Evolutionary conservation across 2,888 invertebrate species (phyloP).

Genomic region (Pandemis cinnamomeana): DNA sequence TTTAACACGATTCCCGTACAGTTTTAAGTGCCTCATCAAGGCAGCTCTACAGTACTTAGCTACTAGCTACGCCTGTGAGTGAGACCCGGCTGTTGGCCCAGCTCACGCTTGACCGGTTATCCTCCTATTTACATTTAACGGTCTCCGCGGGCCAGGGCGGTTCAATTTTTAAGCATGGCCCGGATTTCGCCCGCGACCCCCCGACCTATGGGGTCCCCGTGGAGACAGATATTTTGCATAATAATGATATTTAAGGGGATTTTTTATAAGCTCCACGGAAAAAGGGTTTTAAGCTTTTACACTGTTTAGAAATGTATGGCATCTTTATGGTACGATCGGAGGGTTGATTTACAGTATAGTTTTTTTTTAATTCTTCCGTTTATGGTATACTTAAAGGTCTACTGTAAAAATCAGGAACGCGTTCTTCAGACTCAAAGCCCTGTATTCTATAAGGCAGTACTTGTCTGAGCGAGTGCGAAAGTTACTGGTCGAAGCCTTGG

Average conservation of each 20-base stretch:
- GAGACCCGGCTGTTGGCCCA: background rate
- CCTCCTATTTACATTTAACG: conserved; percentile 39
- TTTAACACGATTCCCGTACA: too few species aligned
- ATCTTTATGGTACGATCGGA: background rate
- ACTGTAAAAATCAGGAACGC: too few species aligned
- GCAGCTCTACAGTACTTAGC: too few species aligned
- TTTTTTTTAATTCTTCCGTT: too few species aligned
- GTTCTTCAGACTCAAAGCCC: too few species aligned
- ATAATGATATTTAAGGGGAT: conserved; percentile 14
- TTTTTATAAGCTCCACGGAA: background rate
- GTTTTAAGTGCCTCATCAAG: too few species aligned
- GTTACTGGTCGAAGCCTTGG: too few species aligned
- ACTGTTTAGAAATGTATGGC: background rate
- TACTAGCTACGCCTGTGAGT: too few species aligned
- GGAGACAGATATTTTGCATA: conserved; percentile 24
- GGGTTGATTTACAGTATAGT: too few species aligned
- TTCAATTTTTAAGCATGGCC: conserved; percentile 32
- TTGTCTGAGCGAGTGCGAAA: too few species aligned
- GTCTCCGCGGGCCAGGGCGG: conserved; percentile 28
- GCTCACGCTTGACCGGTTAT: conserved; percentile 27
- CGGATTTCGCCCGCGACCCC: conserved; percentile 20
- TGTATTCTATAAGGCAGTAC: too few species aligned
- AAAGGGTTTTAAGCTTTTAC: background rate
- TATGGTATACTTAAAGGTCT: too few species aligned
- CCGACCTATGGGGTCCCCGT: conserved; percentile 26